Percentiles rank a stretch among this genome's conserved stretches.
Evolutionary conservation across 2,888 invertebrate genomes (phyloP).

Genomic region (Boloria euphrosyne): DNA sequence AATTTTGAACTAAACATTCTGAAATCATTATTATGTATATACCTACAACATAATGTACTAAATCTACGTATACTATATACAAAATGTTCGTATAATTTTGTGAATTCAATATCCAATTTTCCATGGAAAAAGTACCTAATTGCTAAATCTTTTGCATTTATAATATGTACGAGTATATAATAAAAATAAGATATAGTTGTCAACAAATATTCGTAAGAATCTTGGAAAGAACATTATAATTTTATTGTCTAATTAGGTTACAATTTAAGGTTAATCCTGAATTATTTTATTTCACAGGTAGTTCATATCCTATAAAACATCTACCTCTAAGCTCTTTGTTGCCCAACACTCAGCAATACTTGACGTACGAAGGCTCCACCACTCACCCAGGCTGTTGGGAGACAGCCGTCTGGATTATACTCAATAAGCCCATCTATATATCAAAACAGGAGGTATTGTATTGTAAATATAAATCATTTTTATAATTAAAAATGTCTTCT

Average conservation of each 20-base stretch:
- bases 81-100: no score
- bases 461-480: neutral
- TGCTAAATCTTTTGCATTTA: no score
- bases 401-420: constrained; percentile 99
- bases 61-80: no score
- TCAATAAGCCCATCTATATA: constrained; percentile 98
- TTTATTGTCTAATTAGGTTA: no score
- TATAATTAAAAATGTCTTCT: neutral
- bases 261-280: neutral
- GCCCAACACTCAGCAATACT: constrained; percentile 96
- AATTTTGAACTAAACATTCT: no score
- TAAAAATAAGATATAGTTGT: neutral
- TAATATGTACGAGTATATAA: neutral
- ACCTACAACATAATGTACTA: no score
- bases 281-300: constrained; percentile 83
- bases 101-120: no score
- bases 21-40: no score
- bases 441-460: constrained; percentile 94
- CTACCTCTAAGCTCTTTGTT: constrained; percentile 92
- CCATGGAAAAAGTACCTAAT: no score
- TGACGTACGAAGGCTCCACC: constrained; percentile 98
- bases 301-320: constrained; percentile 91
- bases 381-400: constrained; percentile 99
- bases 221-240: no score
- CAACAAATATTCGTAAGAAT: no score